phyloP scores from a whole-genome alignment of 2,888 invertebrate species.

The Electrophaes corylata region DNA sequence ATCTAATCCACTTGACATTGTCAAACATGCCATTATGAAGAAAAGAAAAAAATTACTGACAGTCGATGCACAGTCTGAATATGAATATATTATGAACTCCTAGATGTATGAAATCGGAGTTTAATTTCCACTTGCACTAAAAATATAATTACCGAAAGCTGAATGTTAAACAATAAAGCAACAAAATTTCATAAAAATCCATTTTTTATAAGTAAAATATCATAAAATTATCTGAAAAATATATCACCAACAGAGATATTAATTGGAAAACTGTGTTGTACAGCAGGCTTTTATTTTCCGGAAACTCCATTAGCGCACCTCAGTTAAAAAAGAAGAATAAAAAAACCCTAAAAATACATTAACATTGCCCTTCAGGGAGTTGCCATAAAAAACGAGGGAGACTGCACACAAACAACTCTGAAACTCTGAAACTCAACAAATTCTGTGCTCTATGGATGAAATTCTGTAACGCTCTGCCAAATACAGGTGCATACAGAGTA shows the following conservation, averaged over 20 bases:
- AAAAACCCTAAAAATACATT: constrained; percentile 34
- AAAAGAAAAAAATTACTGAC: too few species aligned
- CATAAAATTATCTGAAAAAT: constrained; percentile 7
- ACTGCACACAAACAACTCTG: constrained; percentile 25
- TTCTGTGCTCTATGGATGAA: constrained; percentile 33
- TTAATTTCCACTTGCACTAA: too few species aligned
- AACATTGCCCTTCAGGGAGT: constrained; percentile 31
- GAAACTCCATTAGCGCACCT: constrained; percentile 35
- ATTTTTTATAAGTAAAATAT: too few species aligned
- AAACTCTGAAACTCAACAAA: constrained; percentile 40
- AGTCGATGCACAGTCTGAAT: too few species aligned
- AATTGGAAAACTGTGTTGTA: constrained; percentile 30
- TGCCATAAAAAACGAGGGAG: constrained; percentile 18
- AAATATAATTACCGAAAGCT: too few species aligned
- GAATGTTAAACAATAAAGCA: background rate
- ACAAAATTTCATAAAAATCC: background rate
- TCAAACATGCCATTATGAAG: too few species aligned
- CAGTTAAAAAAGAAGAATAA: constrained; percentile 24
- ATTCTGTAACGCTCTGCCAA: constrained; percentile 21
- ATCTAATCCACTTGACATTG: too few species aligned
- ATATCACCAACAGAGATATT: constrained; percentile 14
- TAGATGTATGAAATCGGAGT: too few species aligned
- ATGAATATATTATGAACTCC: too few species aligned
- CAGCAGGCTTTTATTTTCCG: constrained; percentile 25
- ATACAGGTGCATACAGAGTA: constrained; percentile 19